These are phyloP conservation scores for Lasioglossum albipes DNA, from an alignment of 1,140 invertebrate genomes.

Conservation along the genomic window DNA sequence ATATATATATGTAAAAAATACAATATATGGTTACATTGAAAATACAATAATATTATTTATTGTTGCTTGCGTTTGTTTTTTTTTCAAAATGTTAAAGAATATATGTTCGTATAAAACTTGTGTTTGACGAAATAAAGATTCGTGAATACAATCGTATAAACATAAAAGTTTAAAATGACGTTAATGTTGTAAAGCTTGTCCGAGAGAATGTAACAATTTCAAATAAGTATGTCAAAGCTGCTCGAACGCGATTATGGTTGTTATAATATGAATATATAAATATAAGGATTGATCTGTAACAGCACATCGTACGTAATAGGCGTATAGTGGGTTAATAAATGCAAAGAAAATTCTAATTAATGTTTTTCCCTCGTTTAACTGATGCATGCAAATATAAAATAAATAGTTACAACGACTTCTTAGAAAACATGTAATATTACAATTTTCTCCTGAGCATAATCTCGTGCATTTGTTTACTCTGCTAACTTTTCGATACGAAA, in stretches of 20 bases:
- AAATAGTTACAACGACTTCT: neutral
- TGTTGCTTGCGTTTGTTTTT: neutral
- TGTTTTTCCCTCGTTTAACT: constrained; percentile 7
- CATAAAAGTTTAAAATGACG: neutral
- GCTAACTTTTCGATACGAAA: constrained; percentile 15
- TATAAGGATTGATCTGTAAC: neutral
- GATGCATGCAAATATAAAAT: constrained; percentile 21
- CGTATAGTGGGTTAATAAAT: constrained; percentile 24
- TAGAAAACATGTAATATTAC: constrained; percentile 3
- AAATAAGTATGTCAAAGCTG: neutral
- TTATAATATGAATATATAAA: neutral
- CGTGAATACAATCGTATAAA: neutral
- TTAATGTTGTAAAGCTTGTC: neutral
- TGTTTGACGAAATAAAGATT: neutral
- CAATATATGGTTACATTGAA: constrained; percentile 12
- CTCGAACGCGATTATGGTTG: neutral
- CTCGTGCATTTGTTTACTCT: constrained; percentile 2
- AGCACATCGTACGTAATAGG: neutral
- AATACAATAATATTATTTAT: neutral
- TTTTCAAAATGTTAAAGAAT: neutral
- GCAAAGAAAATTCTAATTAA: constrained; percentile 20
- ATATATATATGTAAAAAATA: constrained; percentile 14
- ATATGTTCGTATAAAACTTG: neutral
- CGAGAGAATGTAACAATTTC: neutral
- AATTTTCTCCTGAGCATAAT: neutral